Conservation (phyloP, 2,888 invertebrate genomes). For the Aspidiotus destructor region DNA sequence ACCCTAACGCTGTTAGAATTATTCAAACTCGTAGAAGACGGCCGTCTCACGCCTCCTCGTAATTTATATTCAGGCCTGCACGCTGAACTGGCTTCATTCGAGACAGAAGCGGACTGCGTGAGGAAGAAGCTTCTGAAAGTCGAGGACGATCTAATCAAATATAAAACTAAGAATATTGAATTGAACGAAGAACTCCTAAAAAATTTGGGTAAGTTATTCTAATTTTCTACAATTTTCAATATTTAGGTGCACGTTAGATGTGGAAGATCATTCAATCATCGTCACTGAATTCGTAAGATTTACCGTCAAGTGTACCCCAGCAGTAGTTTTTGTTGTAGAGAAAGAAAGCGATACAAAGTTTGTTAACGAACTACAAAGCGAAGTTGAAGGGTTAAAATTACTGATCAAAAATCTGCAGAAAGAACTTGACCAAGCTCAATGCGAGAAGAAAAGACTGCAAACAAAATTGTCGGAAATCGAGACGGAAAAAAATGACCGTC, state of each 20-base stretch:
- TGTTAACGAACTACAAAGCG: slow-evolving; percentile 18
- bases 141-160: slow-evolving; percentile 52
- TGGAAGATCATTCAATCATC: too few relatives aligned
- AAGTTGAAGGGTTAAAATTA: slow-evolving; percentile 14
- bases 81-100: slow-evolving; percentile 54
- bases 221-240: slow-evolving; percentile 16
- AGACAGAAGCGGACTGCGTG: slow-evolving; percentile 56
- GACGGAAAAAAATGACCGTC: slow-evolving; percentile 21
- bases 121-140: slow-evolving; percentile 51
- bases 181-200: slow-evolving; percentile 51
- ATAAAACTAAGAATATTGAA: slow-evolving; percentile 51
- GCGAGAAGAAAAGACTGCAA: slow-evolving; percentile 15
- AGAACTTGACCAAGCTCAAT: slow-evolving; percentile 12
- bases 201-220: slow-evolving; percentile 47
- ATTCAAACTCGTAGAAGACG: not conserved
- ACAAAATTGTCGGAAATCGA: slow-evolving; percentile 15
- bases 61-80: slow-evolving; percentile 47
- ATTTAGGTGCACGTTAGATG: too few relatives aligned
- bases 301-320: too few relatives aligned
- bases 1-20: not conserved
- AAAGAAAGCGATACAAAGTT: slow-evolving; percentile 18
- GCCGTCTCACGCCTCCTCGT: not conserved
- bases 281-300: too few relatives aligned
- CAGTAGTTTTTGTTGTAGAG: slow-evolving; percentile 14
- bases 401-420: slow-evolving; percentile 9